Evolutionary conservation across 2,113 vertebrate genomes (phyloP), one percentile per base, ranked within the genome.

Genomic region (Romanogobio albipinnatus): DNA sequence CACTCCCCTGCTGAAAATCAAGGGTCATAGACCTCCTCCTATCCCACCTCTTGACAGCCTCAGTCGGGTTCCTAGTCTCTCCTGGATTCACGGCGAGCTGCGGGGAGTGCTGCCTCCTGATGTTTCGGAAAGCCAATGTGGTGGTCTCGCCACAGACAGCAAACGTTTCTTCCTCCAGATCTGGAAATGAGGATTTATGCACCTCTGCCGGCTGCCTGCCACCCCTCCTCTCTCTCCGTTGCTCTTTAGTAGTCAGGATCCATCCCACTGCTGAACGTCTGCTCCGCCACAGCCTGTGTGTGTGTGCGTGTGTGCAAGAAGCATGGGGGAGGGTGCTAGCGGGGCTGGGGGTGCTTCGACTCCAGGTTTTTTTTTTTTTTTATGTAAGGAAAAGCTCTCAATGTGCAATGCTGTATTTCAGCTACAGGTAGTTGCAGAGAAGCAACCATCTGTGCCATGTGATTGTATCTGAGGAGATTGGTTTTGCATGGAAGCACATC

Each of bases 211-310:
- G 86, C 92, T 86, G 91, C 90, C 86, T 88, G 89, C 85, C 76
- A 59, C 88, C 91, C 90, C 91, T 85, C 89, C 93, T 89, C 92
- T 77, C 89, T 79, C 83, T 79, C 90, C 87, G 91, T 86, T 78
- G 88, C 95, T 95, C 93, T 94, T 95, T 95, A 95, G 95, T 95
- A 95, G 95, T 95, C 95, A 95, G 93, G 92, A 94, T 94, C 91
- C 95, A 95, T 95, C 94, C 94, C 93, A 94, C 94, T 95, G 94
- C 95, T 90, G 94, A 94, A 92, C 91, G 92, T 91, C 91, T 93
- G 93, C 92, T 94, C 91, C 91, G 92, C 91, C 92, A 87, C 90
- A 86, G 91, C 90, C 91, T 90, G 89, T 92, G 83, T 84, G 75
- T 82, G 39, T 76, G 84, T 81, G 85, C 1, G 92, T 87, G 91